Evolutionary conservation across 2,113 vertebrate species (phyloP).

Genomic region (Herpailurus yagouaroundi): DNA sequence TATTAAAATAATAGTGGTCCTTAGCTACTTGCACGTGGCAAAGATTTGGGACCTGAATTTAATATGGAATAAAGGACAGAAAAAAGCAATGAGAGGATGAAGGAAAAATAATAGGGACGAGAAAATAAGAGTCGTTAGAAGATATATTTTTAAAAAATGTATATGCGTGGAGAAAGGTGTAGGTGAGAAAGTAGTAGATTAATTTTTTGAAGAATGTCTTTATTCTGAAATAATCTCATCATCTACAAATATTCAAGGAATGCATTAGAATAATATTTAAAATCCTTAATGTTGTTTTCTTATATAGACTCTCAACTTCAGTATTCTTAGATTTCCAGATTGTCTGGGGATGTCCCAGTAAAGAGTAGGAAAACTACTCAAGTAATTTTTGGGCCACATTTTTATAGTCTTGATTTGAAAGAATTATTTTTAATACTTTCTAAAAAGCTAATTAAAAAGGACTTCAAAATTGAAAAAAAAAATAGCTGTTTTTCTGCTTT

Average conservation of each 20-base stretch:
- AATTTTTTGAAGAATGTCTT: slow-evolving; percentile 11
- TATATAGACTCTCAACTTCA: neutral
- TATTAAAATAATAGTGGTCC: neutral
- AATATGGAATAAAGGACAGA: neutral
- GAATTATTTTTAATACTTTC: slow-evolving; percentile 11
- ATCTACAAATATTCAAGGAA: neutral
- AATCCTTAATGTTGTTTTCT: neutral
- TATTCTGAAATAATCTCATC: neutral
- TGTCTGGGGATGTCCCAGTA: neutral
- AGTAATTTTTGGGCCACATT: neutral
- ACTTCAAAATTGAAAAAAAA: slow-evolving; percentile 61
- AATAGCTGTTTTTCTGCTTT: slow-evolving; percentile 61
- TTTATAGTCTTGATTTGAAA: slow-evolving; percentile 46
- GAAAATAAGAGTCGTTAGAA: neutral
- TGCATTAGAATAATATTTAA: neutral
- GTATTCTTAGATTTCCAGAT: neutral
- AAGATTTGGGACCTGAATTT: neutral
- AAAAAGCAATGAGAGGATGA: neutral
- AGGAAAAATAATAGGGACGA: neutral
- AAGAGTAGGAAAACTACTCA: neutral
- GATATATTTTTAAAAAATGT: neutral
- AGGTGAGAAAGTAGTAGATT: neutral
- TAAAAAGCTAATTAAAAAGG: neutral
- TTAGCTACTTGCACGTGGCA: neutral
- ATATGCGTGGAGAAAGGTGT: neutral